Evolutionary conservation across 2,113 vertebrate genomes (phyloP).

Genomic region (Cathartes aura): DNA sequence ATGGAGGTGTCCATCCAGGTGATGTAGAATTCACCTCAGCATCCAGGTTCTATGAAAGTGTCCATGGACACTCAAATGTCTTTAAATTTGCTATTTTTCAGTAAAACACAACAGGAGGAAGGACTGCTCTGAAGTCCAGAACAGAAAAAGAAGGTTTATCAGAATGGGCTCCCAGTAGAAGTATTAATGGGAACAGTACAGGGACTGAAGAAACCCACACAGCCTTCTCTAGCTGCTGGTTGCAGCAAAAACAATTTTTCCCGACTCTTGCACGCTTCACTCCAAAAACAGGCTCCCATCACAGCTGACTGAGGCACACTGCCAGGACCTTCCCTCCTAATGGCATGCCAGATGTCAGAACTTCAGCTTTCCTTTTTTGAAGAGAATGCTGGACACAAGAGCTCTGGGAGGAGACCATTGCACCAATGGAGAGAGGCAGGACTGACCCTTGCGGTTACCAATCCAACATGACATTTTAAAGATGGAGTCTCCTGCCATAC

Average conservation of each 20-base stretch:
- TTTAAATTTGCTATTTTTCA: neutral
- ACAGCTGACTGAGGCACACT: neutral
- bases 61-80: neutral
- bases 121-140: neutral
- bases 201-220: neutral
- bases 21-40: neutral
- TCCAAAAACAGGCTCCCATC: neutral
- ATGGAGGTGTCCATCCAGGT: neutral
- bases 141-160: neutral
- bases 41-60: neutral
- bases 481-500: neutral
- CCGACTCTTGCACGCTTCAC: rapidly evolving
- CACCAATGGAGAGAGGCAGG: neutral
- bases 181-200: neutral
- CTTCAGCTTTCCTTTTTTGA: neutral
- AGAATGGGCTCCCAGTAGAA: neutral
- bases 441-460: neutral
- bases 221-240: neutral
- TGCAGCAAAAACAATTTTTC: neutral
- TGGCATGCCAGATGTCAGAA: neutral
- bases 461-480: neutral
- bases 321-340: neutral
- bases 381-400: neutral
- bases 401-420: neutral
- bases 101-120: neutral